Evolutionary conservation across 1,140 invertebrate genomes (phyloP).

Genomic region (Drosophila pachea): DNA sequence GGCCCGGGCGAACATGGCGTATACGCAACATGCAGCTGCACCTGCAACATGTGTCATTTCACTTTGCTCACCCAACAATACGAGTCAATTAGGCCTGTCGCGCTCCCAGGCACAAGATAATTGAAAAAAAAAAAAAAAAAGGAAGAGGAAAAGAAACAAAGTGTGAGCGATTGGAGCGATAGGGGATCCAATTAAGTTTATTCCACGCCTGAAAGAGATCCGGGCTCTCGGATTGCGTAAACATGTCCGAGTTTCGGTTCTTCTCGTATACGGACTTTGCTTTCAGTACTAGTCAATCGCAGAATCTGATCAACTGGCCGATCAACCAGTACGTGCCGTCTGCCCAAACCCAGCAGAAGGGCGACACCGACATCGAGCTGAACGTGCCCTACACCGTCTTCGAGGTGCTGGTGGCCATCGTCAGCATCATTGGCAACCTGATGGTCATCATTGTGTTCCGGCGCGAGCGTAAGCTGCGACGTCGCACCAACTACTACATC

Average conservation of each 20-base stretch:
- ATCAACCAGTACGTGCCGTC: slow-evolving; percentile 48
- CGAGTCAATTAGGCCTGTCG: slow-evolving; percentile 59
- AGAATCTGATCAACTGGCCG: slow-evolving; percentile 57
- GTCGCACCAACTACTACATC: slow-evolving; percentile 94
- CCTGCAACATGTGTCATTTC: slow-evolving; percentile 42
- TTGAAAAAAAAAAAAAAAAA: slow-evolving; percentile 33
- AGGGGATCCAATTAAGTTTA: neutral
- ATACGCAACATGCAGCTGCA: slow-evolving; percentile 64
- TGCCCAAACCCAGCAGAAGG: slow-evolving; percentile 19
- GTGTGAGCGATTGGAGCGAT: too few relatives aligned
- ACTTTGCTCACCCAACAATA: slow-evolving; percentile 34
- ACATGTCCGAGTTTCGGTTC: slow-evolving; percentile 75
- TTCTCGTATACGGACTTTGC: slow-evolving; percentile 65
- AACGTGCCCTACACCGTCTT: slow-evolving; percentile 80
- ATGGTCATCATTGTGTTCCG: slow-evolving; percentile 91
- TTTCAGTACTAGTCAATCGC: slow-evolving; percentile 50
- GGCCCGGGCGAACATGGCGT: slow-evolving; percentile 54
- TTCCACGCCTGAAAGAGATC: neutral
- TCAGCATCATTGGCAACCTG: slow-evolving; percentile 90
- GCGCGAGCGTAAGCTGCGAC: slow-evolving; percentile 86
- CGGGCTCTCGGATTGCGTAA: slow-evolving; percentile 8
- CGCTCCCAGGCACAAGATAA: slow-evolving; percentile 52
- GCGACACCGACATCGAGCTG: slow-evolving; percentile 56
- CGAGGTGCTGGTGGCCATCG: slow-evolving; percentile 89
- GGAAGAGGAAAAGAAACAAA: neutral